These are phyloP conservation scores for Ceratoteleas bidentatus DNA, from an alignment of 1,140 invertebrate species.

Conservation along the genomic window DNA sequence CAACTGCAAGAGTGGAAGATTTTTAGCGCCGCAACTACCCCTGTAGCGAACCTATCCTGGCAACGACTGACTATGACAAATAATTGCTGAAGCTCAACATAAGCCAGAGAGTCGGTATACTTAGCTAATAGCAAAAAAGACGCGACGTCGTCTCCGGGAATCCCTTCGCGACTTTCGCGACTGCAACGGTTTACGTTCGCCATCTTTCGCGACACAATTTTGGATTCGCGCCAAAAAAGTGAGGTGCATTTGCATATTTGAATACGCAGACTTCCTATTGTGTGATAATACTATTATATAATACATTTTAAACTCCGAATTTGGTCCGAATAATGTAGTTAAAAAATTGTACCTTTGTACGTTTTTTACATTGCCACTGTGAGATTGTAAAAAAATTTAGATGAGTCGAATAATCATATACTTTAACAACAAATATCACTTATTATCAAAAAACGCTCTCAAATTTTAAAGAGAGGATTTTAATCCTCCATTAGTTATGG, in stretches of 20 bases:
- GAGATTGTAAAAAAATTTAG: too few species aligned
- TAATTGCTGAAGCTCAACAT: conserved; percentile 78
- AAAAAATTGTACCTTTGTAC: too few species aligned
- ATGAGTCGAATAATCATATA: too few species aligned
- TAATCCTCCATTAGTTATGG: too few species aligned
- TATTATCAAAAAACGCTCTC: too few species aligned
- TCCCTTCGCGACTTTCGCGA: conserved; percentile 61
- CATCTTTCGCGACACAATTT: conserved; percentile 52
- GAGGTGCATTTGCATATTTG: conserved; percentile 62
- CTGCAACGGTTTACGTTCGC: conserved; percentile 44
- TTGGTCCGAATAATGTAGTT: too few species aligned
- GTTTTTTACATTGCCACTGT: too few species aligned
- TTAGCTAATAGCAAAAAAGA: conserved; percentile 79
- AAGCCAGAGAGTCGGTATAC: conserved; percentile 78
- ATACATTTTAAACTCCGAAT: too few species aligned
- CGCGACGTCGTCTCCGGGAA: conserved; percentile 51
- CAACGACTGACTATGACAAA: conserved; percentile 73
- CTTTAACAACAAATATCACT: too few species aligned
- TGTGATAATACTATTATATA: too few species aligned
- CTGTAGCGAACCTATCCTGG: conserved; percentile 47
- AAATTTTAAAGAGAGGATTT: too few species aligned
- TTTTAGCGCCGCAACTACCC: conserved; percentile 40
- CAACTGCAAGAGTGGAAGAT: conserved; percentile 47
- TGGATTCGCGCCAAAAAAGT: conserved; percentile 62
- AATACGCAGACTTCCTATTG: conserved; percentile 44